Evolutionary conservation across 2,113 vertebrate genomes (phyloP).

Genomic region (Scopus umbretta): DNA sequence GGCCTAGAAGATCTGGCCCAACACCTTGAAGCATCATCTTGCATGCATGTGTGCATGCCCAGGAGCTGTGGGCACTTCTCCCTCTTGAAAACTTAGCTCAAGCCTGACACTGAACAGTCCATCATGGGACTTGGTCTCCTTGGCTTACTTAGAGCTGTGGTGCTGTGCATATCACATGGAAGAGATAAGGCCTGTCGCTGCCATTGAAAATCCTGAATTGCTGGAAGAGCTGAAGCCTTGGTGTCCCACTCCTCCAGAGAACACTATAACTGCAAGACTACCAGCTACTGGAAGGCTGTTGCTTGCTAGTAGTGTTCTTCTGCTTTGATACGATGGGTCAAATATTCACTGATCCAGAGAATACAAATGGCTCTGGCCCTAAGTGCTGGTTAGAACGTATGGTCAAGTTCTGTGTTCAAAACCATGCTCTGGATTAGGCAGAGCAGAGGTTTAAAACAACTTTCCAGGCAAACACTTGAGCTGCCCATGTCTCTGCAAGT

Average conservation of each 20-base stretch:
- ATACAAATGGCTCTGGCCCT: neutral
- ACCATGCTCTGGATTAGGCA: neutral
- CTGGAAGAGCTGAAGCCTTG: neutral
- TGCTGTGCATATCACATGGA: neutral
- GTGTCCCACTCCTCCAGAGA: neutral
- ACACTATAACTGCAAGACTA: neutral
- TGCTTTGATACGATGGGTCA: neutral
- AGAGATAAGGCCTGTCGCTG: neutral
- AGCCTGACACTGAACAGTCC: neutral
- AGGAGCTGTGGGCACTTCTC: neutral
- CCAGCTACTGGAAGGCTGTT: neutral
- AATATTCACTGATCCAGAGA: neutral
- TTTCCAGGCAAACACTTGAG: neutral
- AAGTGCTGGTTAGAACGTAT: neutral
- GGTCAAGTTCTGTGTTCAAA: neutral
- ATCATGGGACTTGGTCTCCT: neutral
- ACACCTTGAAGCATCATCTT: neutral
- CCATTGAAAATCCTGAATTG: neutral
- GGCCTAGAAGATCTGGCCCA: neutral
- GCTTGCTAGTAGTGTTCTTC: neutral
- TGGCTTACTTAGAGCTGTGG: neutral
- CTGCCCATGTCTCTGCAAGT: neutral
- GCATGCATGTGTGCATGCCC: neutral
- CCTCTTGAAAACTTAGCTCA: neutral
- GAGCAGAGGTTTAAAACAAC: neutral